Base-by-base conservation (phyloP, 2,888 invertebrate genomes). In the Cantharis flavilabris region DNA sequence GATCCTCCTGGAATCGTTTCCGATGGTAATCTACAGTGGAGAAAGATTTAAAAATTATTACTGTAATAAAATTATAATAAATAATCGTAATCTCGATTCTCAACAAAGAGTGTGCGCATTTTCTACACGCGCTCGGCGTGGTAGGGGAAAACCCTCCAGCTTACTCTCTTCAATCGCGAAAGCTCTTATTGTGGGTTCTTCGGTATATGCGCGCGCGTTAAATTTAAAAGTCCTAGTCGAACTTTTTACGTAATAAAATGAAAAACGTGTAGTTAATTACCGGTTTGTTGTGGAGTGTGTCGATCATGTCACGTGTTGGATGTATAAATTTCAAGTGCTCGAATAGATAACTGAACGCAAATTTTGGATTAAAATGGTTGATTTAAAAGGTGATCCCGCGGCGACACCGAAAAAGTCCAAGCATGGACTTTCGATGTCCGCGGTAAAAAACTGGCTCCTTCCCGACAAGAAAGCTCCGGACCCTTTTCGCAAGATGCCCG, bases 391-490 rank as follows among this genome's bases (percentile, higher is more conserved):
- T 79, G 87, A 87, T 70, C 83, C 84, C 69, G 81, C 84, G 73
- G 83, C 85, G n/a, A 86, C 87, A 69, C 86, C 86, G 76, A 87
- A 87, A 80, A 88, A 88, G 79, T 83, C 86, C 9, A 84, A 85
- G 73, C 82, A 84, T 75, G 86, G 88, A 16, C 82, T 89, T 65
- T 87, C 89, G 84, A 93, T 94, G 92, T 90, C 93, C 86, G 93
- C 93, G 28, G 93, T 94, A 65, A 94, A 94, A 87, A 94, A 94
- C 88, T 94, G 94, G 90, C 92, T 94, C 85, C 90, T 93, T 89
- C 93, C 93, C 9, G 84, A 84, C 28, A 84, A 83, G 78, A 84
- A 83, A 75, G 23, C 72, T 28, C 76, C 73, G 18, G 82, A 81
- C 26, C 88, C 90, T 62, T 89, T 90, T 18, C 85, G 85, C 33